A percentile compares a stretch with the other conserved stretches of the same genome.
Evolutionary conservation across 2,797 vertebrate genomes (phyloP).

Genomic region (Myiothlypis chrysogaster): DNA sequence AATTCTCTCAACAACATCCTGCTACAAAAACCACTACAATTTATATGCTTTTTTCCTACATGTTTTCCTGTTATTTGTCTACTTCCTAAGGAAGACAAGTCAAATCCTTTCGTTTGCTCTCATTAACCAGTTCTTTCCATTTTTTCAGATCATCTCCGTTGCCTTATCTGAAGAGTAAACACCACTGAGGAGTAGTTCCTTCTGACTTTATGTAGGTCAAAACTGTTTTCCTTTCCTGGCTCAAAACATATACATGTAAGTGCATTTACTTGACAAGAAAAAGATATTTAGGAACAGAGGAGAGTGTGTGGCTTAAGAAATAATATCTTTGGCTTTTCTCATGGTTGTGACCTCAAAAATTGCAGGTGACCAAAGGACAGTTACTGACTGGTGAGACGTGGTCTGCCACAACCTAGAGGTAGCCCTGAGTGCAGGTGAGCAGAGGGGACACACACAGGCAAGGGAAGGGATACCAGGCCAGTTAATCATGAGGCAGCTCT

Average conservation of each 20-base stretch:
- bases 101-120: background rate
- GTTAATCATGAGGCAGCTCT: background rate
- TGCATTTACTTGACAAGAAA: background rate
- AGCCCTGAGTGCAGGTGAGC: background rate
- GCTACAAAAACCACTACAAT: background rate
- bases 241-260: background rate
- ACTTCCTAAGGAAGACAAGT: background rate
- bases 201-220: background rate
- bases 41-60: background rate
- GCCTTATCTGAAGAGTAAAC: background rate
- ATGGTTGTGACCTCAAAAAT: background rate
- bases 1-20: slow-evolving; percentile 30
- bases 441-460: background rate
- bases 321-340: background rate
- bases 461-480: background rate
- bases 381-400: background rate
- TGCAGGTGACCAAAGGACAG: background rate
- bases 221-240: background rate
- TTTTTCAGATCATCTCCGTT: background rate
- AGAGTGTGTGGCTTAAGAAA: background rate
- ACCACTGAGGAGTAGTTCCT: background rate
- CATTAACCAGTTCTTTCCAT: background rate
- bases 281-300: background rate
- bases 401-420: background rate
- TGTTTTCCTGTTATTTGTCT: background rate